Base-by-base conservation (phyloP, 1,140 invertebrate genomes). In the Dendroctonus ponderosae region DNA sequence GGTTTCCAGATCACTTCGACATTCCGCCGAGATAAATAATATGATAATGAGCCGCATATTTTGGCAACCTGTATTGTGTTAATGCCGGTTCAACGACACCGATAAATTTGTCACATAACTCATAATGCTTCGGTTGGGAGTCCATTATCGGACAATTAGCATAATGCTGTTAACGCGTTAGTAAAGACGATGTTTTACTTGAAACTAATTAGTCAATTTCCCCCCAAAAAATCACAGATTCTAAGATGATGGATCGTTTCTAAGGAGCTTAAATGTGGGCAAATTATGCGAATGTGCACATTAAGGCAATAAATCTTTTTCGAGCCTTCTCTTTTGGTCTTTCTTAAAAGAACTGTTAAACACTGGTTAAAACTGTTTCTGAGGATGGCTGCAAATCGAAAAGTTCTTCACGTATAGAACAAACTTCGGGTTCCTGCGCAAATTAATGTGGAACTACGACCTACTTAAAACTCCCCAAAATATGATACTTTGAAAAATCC, bases 1-100 rank as follows among this genome's bases (percentile, higher is more conserved):
- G 56, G 41, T 58, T 58, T 46, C 8, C 43, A 52, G 50, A 52
- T 52, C 9, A 52, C 9, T 52, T 14, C 50, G 37, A 26, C 53
- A 56, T 56, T 56, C 53, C 37, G 39, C 26, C 4, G 57, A 46
- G 42, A 59, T 46, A 59, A 46, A 59, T 59, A 46, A 46, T 46
- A 59, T 59, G 57, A 44, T 59, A 59, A 59, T 59, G 57, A 59
- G 57, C 42, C 44, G 8, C 8, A 8, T n/a, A 12, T 52, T 52
- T 52, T 15, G 50, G 9, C 15, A 52, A 52, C 50, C 15, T 8
- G 50, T 37, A 52, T 52, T 52, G 50, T 52, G 15, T 46, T 46
- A 11, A 46, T 46, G 43, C 26, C 37, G 53, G 53, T 38, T 56
- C 37, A 56, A 39, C 39, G 53, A 56, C 53, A 56, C 50, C 50